Percentiles rank a stretch among this genome's conserved stretches.
These are phyloP conservation scores for Drosophila acutilabella DNA, from an alignment of 2,888 invertebrate species.

Conservation along the genomic window DNA sequence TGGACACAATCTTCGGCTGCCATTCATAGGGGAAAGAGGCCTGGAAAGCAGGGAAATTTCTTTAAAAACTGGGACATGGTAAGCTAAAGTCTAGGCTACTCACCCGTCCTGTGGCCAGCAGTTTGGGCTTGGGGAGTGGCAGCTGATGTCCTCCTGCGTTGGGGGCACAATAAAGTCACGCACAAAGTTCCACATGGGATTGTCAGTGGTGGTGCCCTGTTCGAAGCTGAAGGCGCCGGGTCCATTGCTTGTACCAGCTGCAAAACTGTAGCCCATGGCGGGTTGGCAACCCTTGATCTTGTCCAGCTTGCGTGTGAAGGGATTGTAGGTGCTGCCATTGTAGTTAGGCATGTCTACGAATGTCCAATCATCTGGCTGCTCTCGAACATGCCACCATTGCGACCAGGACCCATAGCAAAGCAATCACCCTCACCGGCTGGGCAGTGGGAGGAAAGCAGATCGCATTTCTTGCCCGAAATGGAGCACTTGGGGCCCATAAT, in stretches of 20 bases:
- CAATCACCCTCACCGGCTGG: slow-evolving; percentile 89
- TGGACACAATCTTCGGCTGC: slow-evolving; percentile 94
- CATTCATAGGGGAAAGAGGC: slow-evolving; percentile 94
- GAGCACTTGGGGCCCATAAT: slow-evolving; percentile 93
- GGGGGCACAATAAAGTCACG: slow-evolving; percentile 92
- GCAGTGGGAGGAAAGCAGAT: slow-evolving; percentile 90
- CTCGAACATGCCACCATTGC: slow-evolving; percentile 91
- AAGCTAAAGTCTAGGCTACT: slow-evolving; percentile 66
- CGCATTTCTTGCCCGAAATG: slow-evolving; percentile 91
- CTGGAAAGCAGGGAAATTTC: slow-evolving; percentile 84
- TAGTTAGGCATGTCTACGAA: slow-evolving; percentile 93
- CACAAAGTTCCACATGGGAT: slow-evolving; percentile 94
- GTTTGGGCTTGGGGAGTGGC: slow-evolving; percentile 96
- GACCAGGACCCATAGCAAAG: slow-evolving; percentile 95
- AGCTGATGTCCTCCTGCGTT: slow-evolving; percentile 89
- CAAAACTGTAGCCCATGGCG: slow-evolving; percentile 98
- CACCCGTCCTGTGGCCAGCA: slow-evolving; percentile 94
- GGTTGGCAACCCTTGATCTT: slow-evolving; percentile 92
- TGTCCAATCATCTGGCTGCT: slow-evolving; percentile 95
- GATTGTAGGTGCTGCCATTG: slow-evolving; percentile 87
- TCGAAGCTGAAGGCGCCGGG: slow-evolving; percentile 93
- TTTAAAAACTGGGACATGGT: no score
- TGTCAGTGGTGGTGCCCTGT: slow-evolving; percentile 92
- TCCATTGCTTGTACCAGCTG: slow-evolving; percentile 95
- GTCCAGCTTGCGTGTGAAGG: slow-evolving; percentile 86